Conservation (phyloP, 2,888 invertebrate species). For the Sclerodermus sp. region DNA sequence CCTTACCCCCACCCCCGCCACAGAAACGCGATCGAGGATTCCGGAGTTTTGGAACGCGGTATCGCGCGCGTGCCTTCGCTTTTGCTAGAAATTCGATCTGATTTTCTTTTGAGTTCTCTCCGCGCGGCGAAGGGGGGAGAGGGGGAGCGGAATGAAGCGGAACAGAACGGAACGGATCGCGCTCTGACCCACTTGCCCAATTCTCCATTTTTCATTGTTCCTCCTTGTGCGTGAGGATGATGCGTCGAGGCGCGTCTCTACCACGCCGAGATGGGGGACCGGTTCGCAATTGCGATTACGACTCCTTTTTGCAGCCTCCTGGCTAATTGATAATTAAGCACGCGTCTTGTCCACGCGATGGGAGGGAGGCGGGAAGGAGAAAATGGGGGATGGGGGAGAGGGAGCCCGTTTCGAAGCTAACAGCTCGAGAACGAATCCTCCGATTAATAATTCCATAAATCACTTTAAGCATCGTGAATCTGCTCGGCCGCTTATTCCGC, state of each 20-base stretch:
- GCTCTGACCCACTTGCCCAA: slow-evolving; percentile 46
- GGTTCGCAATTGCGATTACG: slow-evolving; percentile 22
- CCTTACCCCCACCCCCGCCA: too few species aligned
- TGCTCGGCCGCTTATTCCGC: too few species aligned
- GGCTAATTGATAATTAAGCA: slow-evolving; percentile 36
- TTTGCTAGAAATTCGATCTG: too few species aligned
- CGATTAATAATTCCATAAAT: too few species aligned
- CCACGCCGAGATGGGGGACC: slow-evolving; percentile 12
- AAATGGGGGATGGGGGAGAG: not conserved
- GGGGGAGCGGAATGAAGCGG: slow-evolving; percentile 1
- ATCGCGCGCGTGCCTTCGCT: too few species aligned
- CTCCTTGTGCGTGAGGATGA: slow-evolving; percentile 17
- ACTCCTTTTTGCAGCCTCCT: slow-evolving; percentile 6
- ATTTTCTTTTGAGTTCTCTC: too few species aligned
- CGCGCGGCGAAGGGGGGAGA: slow-evolving; percentile 1
- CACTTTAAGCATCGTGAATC: too few species aligned
- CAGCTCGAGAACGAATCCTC: too few species aligned
- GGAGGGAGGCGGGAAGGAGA: not conserved
- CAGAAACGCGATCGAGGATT: too few species aligned
- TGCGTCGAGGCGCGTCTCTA: not conserved
- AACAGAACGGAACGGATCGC: too few species aligned
- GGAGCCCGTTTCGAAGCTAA: too few species aligned
- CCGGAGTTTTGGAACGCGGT: too few species aligned
- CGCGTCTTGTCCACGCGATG: slow-evolving; percentile 15
- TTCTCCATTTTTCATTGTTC: slow-evolving; percentile 44